Conservation (phyloP, 2,888 invertebrate genomes). For the Pteria penguin region DNA sequence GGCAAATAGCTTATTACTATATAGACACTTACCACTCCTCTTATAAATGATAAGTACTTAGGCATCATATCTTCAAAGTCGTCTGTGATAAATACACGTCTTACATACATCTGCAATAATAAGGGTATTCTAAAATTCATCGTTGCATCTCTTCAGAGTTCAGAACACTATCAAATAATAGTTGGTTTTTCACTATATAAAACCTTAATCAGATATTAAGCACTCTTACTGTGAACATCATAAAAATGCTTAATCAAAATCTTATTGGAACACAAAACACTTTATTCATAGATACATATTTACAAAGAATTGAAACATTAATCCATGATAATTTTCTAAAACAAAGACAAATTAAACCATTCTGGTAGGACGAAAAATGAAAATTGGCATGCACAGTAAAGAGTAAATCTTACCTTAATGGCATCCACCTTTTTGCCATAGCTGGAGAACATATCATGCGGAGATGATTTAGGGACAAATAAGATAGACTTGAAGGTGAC, state of each 20-base stretch:
- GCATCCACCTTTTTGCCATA: constrained; percentile 97
- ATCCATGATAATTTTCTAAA: too few species aligned
- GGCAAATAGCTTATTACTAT: too few species aligned
- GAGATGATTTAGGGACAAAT: constrained; percentile 94
- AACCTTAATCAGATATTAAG: too few species aligned
- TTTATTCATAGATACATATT: too few species aligned
- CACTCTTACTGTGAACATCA: too few species aligned
- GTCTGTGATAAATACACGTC: constrained; percentile 99
- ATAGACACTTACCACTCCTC: constrained; percentile 90
- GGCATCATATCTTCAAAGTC: constrained; percentile 99
- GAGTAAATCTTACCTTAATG: constrained; percentile 85
- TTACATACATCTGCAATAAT: constrained; percentile 88
- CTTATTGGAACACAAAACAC: too few species aligned
- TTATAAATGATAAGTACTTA: constrained; percentile 95
- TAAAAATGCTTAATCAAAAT: too few species aligned
- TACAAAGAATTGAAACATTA: too few species aligned
- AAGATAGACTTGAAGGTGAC: constrained; percentile 98
- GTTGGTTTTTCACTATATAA: too few species aligned
- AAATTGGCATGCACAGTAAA: background rate
- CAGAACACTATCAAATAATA: too few species aligned
- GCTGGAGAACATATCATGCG: constrained; percentile 94
- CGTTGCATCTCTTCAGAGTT: too few species aligned
- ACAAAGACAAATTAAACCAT: background rate
- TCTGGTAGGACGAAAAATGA: background rate
- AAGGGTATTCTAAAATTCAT: too few species aligned